phyloP scores from a whole-genome alignment of 2,888 invertebrate genomes.

The Drosophila setosimentum region DNA sequence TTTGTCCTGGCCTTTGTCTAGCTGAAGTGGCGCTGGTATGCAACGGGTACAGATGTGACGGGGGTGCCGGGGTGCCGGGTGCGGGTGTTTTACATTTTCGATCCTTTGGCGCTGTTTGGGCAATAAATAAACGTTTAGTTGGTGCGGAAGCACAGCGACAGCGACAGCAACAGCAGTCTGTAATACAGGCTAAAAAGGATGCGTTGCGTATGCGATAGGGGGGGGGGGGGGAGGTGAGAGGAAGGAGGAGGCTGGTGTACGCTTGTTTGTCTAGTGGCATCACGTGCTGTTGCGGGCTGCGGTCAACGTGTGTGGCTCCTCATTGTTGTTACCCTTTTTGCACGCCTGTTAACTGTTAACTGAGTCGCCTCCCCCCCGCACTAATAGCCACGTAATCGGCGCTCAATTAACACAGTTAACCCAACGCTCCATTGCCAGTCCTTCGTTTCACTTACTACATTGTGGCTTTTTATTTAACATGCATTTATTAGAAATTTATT shows the following conservation, averaged over 20 bases:
- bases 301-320: slow-evolving; percentile 68
- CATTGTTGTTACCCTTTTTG: slow-evolving; percentile 72
- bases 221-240: neutral
- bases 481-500: slow-evolving; percentile 77
- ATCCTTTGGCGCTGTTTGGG: slow-evolving; percentile 76
- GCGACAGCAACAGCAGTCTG: slow-evolving; percentile 62
- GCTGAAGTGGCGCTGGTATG: slow-evolving; percentile 64
- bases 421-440: neutral
- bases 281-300: slow-evolving; percentile 78
- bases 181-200: slow-evolving; percentile 43
- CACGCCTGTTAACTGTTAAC: slow-evolving; percentile 63
- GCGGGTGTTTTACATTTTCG: slow-evolving; percentile 42
- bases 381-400: slow-evolving; percentile 70
- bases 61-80: neutral
- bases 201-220: neutral
- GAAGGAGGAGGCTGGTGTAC: neutral
- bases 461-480: slow-evolving; percentile 75
- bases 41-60: neutral
- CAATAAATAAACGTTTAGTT: slow-evolving; percentile 82
- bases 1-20: slow-evolving; percentile 75
- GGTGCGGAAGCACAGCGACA: slow-evolving; percentile 75
- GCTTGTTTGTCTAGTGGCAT: slow-evolving; percentile 70
- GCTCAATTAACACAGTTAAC: slow-evolving; percentile 69
- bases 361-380: slow-evolving; percentile 48
- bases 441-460: slow-evolving; percentile 38